These are phyloP conservation scores for Cairina moschata DNA, from an alignment of 2,113 vertebrate species.

Conservation along the genomic window DNA sequence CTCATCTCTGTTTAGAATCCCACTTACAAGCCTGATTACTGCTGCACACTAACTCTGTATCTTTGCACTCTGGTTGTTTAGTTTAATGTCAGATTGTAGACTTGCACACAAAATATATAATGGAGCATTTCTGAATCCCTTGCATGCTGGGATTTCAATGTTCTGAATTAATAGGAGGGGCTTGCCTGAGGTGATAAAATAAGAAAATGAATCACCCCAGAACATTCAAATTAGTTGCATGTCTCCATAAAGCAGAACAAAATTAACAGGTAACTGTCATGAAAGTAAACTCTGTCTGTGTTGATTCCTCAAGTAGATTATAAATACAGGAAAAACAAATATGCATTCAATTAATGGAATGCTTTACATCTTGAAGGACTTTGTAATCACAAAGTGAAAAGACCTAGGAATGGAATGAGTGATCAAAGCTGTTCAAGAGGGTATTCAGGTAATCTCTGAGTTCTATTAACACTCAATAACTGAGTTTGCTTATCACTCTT, in stretches of 20 bases:
- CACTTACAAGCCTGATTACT: background rate
- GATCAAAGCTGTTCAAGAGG: slow-evolving; percentile 55
- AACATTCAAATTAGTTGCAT: background rate
- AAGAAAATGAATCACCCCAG: background rate
- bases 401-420: background rate
- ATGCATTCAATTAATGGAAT: background rate
- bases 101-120: background rate
- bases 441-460: background rate
- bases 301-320: slow-evolving; percentile 29
- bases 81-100: background rate
- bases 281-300: background rate
- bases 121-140: background rate
- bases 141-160: slow-evolving; percentile 14
- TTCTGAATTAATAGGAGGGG: slow-evolving; percentile 48
- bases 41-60: background rate
- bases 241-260: background rate
- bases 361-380: slow-evolving; percentile 39
- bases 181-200: background rate
- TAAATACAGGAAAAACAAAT: slow-evolving; percentile 38
- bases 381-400: slow-evolving; percentile 6
- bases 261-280: slow-evolving; percentile 51
- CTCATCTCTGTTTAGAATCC: background rate
- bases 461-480: background rate
- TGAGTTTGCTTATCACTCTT: background rate
- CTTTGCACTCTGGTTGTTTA: background rate